These are phyloP conservation scores for Drosophila borborema DNA, from an alignment of 2,888 invertebrate genomes.

Conservation along the genomic window DNA sequence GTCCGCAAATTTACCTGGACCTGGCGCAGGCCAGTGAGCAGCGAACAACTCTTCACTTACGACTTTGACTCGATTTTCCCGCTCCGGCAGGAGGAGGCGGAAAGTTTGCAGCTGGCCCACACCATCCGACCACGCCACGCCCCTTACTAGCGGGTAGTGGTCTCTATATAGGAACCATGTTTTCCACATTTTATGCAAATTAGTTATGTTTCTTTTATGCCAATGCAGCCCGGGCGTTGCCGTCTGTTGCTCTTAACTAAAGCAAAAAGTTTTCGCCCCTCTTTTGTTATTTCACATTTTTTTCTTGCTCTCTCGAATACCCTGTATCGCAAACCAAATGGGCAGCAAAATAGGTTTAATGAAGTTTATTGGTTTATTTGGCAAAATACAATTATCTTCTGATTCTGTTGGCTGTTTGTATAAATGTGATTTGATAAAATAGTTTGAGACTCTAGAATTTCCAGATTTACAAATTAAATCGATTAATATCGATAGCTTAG, in stretches of 20 bases:
- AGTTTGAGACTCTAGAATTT: background rate
- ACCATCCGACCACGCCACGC: background rate
- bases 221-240: conserved; percentile 41
- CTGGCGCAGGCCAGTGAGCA: conserved; percentile 7
- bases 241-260: conserved; percentile 61
- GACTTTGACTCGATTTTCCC: conserved; percentile 65
- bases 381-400: background rate
- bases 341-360: background rate
- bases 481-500: background rate
- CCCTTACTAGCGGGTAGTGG: background rate
- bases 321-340: background rate
- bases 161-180: conserved; percentile 34
- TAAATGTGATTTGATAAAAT: background rate
- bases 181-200: conserved; percentile 78
- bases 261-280: conserved; percentile 43
- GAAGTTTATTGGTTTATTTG: background rate
- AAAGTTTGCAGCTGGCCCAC: conserved; percentile 38
- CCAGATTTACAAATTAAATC: background rate
- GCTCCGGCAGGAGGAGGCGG: conserved; percentile 34
- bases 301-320: background rate
- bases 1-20: conserved; percentile 50
- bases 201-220: conserved; percentile 80
- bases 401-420: background rate
- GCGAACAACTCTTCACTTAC: conserved; percentile 57
- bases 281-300: background rate